These are phyloP conservation scores for Macquaria australasica DNA, from an alignment of 2,113 vertebrate species.

Conservation along the genomic window DNA sequence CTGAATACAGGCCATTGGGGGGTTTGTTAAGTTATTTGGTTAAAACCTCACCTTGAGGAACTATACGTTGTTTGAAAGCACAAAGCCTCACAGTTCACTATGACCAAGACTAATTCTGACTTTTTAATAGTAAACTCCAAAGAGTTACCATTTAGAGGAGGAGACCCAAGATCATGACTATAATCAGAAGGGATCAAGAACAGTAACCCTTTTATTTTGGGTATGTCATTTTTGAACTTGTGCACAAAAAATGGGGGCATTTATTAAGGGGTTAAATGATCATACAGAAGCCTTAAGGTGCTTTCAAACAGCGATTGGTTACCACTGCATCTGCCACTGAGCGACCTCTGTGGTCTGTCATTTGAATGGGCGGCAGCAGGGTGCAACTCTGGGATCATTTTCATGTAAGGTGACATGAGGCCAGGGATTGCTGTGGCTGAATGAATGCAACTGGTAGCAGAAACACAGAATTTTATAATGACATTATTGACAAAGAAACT, in stretches of 20 bases:
- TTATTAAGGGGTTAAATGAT: neutral
- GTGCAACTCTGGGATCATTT: neutral
- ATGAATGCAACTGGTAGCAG: neutral
- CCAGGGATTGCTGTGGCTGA: neutral
- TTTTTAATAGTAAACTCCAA: neutral
- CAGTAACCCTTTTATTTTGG: neutral
- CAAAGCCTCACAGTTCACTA: neutral
- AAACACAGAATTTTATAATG: neutral
- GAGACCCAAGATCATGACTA: neutral
- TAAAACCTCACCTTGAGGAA: slow-evolving; percentile 4
- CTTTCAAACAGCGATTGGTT: neutral
- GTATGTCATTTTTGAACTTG: neutral
- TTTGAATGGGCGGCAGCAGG: neutral
- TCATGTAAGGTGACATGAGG: neutral
- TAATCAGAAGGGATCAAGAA: neutral
- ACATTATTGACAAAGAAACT: neutral
- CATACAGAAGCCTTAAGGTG: neutral
- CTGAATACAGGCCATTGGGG: neutral
- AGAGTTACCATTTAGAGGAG: neutral
- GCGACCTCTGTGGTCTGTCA: neutral
- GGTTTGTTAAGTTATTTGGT: slow-evolving; percentile 1
- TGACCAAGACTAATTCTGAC: neutral
- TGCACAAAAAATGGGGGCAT: neutral
- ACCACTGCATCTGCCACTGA: neutral
- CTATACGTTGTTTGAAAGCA: neutral